These are phyloP conservation scores for Sitta europaea DNA, from an alignment of 2,113 vertebrate genomes.

Conservation along the genomic window DNA sequence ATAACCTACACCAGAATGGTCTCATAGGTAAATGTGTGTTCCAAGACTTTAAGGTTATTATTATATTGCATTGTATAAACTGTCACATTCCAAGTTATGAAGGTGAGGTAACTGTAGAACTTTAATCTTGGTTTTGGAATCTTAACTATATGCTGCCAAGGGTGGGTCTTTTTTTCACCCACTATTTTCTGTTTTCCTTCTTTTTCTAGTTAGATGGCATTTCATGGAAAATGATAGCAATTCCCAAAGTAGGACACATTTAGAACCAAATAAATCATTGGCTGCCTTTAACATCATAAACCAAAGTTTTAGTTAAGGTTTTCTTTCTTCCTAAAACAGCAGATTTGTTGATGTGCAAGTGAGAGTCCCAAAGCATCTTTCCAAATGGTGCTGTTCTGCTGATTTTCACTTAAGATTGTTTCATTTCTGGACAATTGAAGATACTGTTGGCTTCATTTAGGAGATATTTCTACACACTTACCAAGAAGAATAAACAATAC, in stretches of 20 bases:
- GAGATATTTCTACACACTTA: not conserved
- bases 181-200: not conserved
- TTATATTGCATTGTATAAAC: not conserved
- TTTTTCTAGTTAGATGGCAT: not conserved
- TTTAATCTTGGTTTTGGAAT: not conserved
- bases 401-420: not conserved
- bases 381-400: not conserved
- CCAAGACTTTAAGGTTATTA: not conserved
- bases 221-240: not conserved
- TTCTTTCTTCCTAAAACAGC: not conserved
- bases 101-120: not conserved
- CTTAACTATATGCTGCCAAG: not conserved
- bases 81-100: not conserved
- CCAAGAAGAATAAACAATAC: not conserved
- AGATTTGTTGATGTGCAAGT: not conserved
- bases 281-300: not conserved
- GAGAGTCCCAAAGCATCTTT: not conserved
- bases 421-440: not conserved
- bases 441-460: not conserved
- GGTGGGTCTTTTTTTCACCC: fast-evolving
- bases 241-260: not conserved
- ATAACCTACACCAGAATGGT: not conserved
- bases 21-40: not conserved
- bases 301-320: not conserved
- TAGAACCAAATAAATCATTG: not conserved